Evolutionary conservation across 2,888 invertebrate genomes (phyloP).

Genomic region (Allolobophora icterica): DNA sequence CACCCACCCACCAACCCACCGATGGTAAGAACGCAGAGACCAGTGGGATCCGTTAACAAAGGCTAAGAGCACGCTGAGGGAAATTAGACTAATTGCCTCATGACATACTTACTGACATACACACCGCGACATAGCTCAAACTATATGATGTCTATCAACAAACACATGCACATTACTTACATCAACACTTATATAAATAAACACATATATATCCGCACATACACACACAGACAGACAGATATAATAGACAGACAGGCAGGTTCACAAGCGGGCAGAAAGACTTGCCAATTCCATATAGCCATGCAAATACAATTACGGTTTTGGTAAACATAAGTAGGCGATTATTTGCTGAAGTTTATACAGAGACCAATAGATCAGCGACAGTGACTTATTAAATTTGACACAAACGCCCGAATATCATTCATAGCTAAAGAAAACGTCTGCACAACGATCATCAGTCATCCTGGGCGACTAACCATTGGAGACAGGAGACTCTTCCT

Average conservation of each 20-base stretch:
- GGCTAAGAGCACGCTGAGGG: slow-evolving; percentile 17
- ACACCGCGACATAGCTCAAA: background rate
- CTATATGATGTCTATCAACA: background rate
- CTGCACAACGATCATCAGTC: too few relatives aligned
- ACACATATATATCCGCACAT: background rate
- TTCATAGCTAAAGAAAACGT: too few relatives aligned
- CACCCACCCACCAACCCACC: background rate
- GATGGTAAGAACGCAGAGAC: background rate
- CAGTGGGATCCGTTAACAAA: slow-evolving; percentile 1
- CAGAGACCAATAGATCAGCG: too few relatives aligned
- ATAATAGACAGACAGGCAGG: background rate
- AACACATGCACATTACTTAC: background rate
- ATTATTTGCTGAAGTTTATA: too few relatives aligned
- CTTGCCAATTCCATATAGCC: too few relatives aligned
- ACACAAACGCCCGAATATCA: too few relatives aligned
- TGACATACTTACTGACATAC: background rate
- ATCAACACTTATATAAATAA: background rate
- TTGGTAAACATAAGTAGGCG: too few relatives aligned
- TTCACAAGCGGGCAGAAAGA: background rate
- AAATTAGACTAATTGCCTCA: slow-evolving; percentile 17
- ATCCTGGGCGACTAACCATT: too few relatives aligned
- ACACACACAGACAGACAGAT: background rate
- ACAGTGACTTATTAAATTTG: too few relatives aligned
- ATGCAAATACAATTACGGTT: too few relatives aligned
- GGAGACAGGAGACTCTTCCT: too few relatives aligned